These are phyloP conservation scores for Lasioglossum vierecki DNA, from an alignment of 2,888 invertebrate genomes.

Conservation along the genomic window DNA sequence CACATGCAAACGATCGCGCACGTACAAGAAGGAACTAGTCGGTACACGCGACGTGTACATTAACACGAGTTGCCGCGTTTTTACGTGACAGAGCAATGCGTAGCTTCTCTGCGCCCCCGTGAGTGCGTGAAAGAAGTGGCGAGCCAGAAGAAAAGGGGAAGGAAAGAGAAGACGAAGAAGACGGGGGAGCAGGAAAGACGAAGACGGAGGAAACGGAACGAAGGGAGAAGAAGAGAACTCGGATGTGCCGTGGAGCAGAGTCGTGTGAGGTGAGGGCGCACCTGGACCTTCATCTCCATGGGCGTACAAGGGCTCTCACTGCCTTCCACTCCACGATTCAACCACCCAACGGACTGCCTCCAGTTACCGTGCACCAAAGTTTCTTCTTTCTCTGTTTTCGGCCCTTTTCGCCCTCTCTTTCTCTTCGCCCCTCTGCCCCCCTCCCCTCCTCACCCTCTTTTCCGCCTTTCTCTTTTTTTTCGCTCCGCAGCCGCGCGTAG, in stretches of 20 bases:
- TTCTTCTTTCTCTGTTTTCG: constrained; percentile 52
- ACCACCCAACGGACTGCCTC: constrained; percentile 78
- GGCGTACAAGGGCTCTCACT: constrained; percentile 78
- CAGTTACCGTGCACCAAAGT: constrained; percentile 69
- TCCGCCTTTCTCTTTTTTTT: neutral
- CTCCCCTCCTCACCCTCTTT: neutral
- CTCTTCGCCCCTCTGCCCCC: neutral
- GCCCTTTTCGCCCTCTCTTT: neutral
- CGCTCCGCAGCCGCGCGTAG: neutral
- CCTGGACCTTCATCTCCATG: constrained; percentile 80
- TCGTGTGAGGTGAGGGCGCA: constrained; percentile 74
- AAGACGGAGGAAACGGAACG: constrained; percentile 26
- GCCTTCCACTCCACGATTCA: constrained; percentile 79
- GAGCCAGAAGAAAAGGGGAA: neutral
- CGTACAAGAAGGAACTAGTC: neutral
- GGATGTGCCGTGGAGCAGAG: constrained; percentile 71
- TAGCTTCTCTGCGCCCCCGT: constrained; percentile 18
- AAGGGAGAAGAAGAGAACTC: constrained; percentile 66
- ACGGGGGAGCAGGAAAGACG: constrained; percentile 1
- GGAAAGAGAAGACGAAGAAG: constrained; percentile 2
- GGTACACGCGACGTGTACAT: constrained; percentile 18
- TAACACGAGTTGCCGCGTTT: constrained; percentile 56
- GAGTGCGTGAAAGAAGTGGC: constrained; percentile 39
- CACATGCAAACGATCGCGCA: constrained; percentile 24
- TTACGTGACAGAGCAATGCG: constrained; percentile 50